Evolutionary conservation across 2,797 vertebrate genomes (phyloP).

Genomic region (Sebastes minor): DNA sequence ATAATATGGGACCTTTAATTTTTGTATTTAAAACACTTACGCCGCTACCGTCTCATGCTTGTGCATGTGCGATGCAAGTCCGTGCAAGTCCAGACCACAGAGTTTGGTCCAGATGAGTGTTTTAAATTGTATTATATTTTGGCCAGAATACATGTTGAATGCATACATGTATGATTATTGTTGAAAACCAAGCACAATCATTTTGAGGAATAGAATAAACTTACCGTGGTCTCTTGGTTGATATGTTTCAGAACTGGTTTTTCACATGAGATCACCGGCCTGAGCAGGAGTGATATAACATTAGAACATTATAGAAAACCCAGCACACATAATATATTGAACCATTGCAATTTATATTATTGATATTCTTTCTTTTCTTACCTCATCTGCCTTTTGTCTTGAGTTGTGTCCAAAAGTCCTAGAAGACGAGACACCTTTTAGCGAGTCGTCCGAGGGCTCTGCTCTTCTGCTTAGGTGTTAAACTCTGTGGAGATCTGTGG

Average conservation of each 20-base stretch:
- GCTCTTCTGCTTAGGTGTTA: conserved; percentile 8
- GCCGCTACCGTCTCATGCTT: no score
- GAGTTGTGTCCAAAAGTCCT: neutral
- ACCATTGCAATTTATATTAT: neutral
- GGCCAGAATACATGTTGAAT: no score
- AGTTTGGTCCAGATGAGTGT: no score
- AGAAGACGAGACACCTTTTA: neutral
- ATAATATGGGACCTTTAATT: no score
- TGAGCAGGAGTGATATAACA: neutral
- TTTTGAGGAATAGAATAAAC: neutral
- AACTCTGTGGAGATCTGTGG: neutral
- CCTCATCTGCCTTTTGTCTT: neutral
- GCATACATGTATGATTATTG: fast-evolving
- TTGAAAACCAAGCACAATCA: no score
- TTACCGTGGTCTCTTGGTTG: conserved; percentile 50
- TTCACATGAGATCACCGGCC: neutral
- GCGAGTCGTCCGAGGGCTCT: neutral
- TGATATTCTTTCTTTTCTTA: neutral
- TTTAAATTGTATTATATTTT: no score
- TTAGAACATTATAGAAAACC: neutral
- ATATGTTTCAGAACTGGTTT: conserved; percentile 34
- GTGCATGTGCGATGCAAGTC: no score
- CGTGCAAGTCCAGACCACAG: no score
- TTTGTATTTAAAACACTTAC: no score
- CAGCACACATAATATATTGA: neutral